These are phyloP conservation scores for Caenorhabditis imperialis DNA, from an alignment of 2,888 invertebrate genomes.

Conservation along the genomic window DNA sequence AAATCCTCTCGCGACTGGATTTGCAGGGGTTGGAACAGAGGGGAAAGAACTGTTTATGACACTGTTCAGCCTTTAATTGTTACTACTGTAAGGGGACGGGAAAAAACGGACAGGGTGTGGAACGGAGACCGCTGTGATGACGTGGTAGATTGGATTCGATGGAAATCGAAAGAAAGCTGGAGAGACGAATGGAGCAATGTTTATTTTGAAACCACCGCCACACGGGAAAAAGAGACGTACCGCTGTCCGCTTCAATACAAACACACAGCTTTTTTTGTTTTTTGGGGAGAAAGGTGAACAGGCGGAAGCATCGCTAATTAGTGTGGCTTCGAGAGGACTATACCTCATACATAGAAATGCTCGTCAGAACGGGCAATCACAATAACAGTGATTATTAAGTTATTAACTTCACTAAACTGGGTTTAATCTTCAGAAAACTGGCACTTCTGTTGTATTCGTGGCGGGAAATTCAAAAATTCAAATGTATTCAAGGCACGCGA, in stretches of 20 bases:
- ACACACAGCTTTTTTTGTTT: conserved; percentile 11
- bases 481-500: too few relatives aligned
- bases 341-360: too few relatives aligned
- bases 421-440: too few relatives aligned
- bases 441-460: too few relatives aligned
- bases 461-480: too few relatives aligned
- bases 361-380: too few relatives aligned
- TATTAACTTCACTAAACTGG: too few relatives aligned
- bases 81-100: not conserved
- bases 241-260: conserved; percentile 25
- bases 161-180: not conserved
- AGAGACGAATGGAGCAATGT: conserved; percentile 1
- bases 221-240: conserved; percentile 2
- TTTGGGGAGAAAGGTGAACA: too few relatives aligned
- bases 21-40: not conserved
- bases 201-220: conserved; percentile 17
- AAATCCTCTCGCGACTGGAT: conserved; percentile 29
- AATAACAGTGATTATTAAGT: too few relatives aligned
- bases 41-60: conserved; percentile 25
- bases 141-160: conserved; percentile 9
- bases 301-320: too few relatives aligned
- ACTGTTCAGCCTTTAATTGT: conserved; percentile 37
- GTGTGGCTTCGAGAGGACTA: too few relatives aligned
- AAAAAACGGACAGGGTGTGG: conserved; percentile 8
- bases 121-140: not conserved